phyloP scores from a whole-genome alignment of 1,140 invertebrate genomes.

The Eumaeus atala region DNA sequence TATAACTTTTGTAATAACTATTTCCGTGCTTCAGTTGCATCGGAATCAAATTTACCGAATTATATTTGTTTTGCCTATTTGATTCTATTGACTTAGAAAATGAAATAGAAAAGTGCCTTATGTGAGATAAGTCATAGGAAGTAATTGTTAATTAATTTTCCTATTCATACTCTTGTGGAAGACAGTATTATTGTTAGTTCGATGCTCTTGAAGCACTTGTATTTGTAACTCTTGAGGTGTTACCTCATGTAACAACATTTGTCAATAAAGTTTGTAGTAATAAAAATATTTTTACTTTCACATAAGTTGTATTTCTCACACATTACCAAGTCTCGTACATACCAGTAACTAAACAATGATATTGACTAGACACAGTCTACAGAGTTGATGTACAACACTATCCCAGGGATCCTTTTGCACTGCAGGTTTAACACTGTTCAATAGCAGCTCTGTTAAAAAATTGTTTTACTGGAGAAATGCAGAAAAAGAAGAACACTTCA shows the following conservation, averaged over 20 bases:
- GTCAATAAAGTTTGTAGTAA: constrained; percentile 53
- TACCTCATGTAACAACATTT: constrained; percentile 45
- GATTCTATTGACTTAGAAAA: not conserved
- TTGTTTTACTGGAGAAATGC: too few species aligned
- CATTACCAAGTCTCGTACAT: too few species aligned
- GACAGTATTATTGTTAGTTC: constrained; percentile 35
- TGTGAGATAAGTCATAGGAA: constrained; percentile 2
- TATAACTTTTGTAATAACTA: constrained; percentile 43
- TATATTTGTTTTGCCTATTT: not conserved
- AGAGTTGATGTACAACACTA: too few species aligned
- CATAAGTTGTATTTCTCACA: not conserved
- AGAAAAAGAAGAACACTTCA: too few species aligned
- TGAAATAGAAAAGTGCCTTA: not conserved
- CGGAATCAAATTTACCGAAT: constrained; percentile 8
- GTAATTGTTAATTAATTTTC: not conserved
- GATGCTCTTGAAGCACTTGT: constrained; percentile 45
- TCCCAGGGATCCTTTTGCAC: too few species aligned
- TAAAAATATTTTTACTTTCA: constrained; percentile 18
- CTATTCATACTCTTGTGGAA: not conserved
- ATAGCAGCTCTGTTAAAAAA: too few species aligned
- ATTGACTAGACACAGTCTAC: too few species aligned
- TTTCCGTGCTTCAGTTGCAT: constrained; percentile 39
- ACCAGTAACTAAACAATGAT: too few species aligned
- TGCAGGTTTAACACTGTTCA: too few species aligned
- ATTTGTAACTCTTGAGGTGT: constrained; percentile 36